Conservation (phyloP, 1,140 invertebrate species). For the Sipha flava region DNA sequence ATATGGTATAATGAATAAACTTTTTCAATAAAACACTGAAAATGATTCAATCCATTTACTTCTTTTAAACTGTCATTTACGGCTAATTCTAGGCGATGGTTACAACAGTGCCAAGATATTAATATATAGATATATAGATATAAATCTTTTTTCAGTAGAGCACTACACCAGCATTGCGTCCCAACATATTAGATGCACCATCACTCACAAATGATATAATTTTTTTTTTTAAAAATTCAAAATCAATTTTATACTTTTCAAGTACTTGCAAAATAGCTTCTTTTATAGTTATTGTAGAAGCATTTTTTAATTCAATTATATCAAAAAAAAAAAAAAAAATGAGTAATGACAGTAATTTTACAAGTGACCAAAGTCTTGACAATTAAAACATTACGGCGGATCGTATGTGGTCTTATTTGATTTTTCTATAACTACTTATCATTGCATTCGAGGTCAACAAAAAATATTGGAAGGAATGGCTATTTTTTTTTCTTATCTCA, state of each 20-base stretch:
- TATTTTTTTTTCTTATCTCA: no score
- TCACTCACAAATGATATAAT: background rate
- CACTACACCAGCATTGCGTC: background rate
- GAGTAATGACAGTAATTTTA: no score
- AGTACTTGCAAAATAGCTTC: background rate
- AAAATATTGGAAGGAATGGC: no score
- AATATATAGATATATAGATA: no score
- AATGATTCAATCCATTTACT: slow-evolving; percentile 1
- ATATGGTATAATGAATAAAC: background rate
- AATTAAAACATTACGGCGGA: no score
- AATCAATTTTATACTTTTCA: background rate
- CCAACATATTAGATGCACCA: background rate
- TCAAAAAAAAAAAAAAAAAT: background rate
- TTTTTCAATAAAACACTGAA: background rate
- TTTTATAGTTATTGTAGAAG: background rate
- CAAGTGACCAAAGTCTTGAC: no score
- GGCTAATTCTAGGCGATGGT: background rate
- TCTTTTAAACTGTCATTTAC: background rate
- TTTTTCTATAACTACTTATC: no score
- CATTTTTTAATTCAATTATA: background rate
- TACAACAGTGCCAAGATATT: background rate
- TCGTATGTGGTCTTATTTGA: no score
- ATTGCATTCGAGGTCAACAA: no score
- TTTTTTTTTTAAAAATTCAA: background rate
- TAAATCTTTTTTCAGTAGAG: background rate